Evolutionary conservation across 2,888 invertebrate genomes (phyloP).

Genomic region (Spilosoma lubricipeda): DNA sequence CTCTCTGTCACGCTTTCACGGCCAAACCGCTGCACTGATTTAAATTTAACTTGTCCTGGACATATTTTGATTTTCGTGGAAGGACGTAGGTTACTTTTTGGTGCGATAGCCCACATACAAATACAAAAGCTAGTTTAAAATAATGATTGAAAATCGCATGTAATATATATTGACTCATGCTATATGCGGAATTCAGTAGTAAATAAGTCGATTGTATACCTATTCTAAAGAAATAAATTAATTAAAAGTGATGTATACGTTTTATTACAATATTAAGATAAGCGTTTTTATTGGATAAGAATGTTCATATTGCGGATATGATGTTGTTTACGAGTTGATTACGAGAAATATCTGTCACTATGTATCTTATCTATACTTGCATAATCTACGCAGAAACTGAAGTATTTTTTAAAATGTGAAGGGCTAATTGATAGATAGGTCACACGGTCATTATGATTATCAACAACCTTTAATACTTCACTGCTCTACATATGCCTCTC

Average conservation of each 20-base stretch:
- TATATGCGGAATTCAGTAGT: not conserved
- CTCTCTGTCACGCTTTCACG: too few relatives aligned
- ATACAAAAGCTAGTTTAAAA: too few relatives aligned
- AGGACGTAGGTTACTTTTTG: too few relatives aligned
- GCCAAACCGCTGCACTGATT: too few relatives aligned
- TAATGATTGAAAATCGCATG: too few relatives aligned
- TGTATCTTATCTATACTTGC: not conserved
- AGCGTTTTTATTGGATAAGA: not conserved
- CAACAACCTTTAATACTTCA: too few relatives aligned
- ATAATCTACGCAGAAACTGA: not conserved
- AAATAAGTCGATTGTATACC: not conserved
- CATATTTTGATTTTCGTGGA: too few relatives aligned
- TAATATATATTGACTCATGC: not conserved
- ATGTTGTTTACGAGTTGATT: not conserved
- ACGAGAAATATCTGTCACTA: not conserved
- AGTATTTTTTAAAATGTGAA: not conserved
- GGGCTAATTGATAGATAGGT: not conserved
- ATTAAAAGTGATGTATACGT: not conserved
- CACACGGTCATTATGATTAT: too few relatives aligned
- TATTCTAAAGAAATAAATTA: slow-evolving; percentile 1
- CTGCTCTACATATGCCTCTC: too few relatives aligned
- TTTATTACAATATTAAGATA: not conserved
- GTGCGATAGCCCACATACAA: too few relatives aligned
- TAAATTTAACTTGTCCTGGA: too few relatives aligned
- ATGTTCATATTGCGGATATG: not conserved